Base-by-base conservation (phyloP, 2,113 vertebrate species). In the Takifugu bimaculatus region DNA sequence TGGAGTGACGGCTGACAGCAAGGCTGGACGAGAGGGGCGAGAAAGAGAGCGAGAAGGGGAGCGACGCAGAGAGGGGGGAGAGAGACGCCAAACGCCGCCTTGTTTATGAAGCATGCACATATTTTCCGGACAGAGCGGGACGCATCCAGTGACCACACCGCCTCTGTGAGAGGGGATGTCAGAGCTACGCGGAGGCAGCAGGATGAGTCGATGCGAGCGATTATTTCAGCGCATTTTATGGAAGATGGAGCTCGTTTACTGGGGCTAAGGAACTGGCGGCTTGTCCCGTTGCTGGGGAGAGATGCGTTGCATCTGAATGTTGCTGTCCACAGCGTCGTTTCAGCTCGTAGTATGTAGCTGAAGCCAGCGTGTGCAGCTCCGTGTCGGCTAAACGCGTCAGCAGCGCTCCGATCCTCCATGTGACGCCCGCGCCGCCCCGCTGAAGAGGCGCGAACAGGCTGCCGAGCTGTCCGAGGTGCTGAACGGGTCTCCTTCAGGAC, bases 401-500 rank as follows among this genome's bases (percentile, higher is more conserved):
- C 14, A 1, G 63, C 44, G 42, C 67, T 59, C 68, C 32, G 42
- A 73, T 45, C 35, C 65, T 71, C 57, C 54, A 44, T 53, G 72
- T 55, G 68, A 60, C 39, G 59, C 50, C 1, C 25, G 48, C 10
- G 53, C 54, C 60, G 73, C 61, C 67, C 72, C 66, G 57, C 45
- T 39, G 28, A 49, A 43, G 55, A 45, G 74, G 57, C 39, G 68
- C 63, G 72, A 59, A 54, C 65, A 51, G 75, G 63, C 56, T 54
- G 63, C 52, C 5, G 86, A 82, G 70, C 85, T 86, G 85, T 74
- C 85, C 83, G 82, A 50, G 87, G 90, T 90, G 78, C 89, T 91
- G 89, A 90, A 87, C 55, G 69, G 65, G 78, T 58, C 81, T 58
- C 50, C 59, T 50, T 50, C 60, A 53, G 62, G 63, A 57, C 15